Conservation (phyloP, 2,888 invertebrate genomes). For the Idaea aversata region DNA sequence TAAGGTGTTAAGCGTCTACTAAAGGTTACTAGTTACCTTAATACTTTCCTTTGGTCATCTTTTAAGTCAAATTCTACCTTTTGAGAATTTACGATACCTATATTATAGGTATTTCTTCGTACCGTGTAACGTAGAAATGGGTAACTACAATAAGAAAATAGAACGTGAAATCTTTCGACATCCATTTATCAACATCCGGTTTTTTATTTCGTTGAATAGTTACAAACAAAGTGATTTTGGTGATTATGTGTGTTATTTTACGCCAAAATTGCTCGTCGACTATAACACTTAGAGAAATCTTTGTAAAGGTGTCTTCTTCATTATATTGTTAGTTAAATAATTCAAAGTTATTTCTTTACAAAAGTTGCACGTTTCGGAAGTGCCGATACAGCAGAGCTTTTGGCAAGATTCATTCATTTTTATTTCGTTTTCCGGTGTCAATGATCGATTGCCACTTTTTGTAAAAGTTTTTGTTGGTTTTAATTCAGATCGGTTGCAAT, state of each 20-base stretch:
- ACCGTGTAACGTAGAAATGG: slow-evolving; percentile 3
- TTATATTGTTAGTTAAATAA: not conserved
- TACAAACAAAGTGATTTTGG: not conserved
- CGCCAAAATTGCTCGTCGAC: not conserved
- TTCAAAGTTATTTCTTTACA: slow-evolving; percentile 14
- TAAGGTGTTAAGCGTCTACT: too few species aligned
- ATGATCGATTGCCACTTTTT: slow-evolving; percentile 26
- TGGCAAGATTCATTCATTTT: slow-evolving; percentile 27
- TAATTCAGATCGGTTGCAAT: slow-evolving; percentile 1
- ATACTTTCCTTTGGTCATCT: not conserved
- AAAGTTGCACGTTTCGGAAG: slow-evolving; percentile 35
- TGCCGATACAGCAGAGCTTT: slow-evolving; percentile 35
- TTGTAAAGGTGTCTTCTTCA: too few species aligned
- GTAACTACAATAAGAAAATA: not conserved
- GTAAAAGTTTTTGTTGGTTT: slow-evolving; percentile 14
- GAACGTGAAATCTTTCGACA: slow-evolving; percentile 1
- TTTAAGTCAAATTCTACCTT: not conserved
- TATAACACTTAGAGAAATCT: too few species aligned
- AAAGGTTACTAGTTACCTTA: too few species aligned
- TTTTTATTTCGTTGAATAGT: not conserved
- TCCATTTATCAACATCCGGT: not conserved
- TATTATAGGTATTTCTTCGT: not conserved
- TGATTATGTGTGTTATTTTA: not conserved
- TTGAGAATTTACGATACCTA: not conserved
- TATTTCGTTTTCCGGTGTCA: slow-evolving; percentile 25